Base-by-base conservation (phyloP, 2,797 vertebrate genomes). In the Pseudomugil tenellus region DNA sequence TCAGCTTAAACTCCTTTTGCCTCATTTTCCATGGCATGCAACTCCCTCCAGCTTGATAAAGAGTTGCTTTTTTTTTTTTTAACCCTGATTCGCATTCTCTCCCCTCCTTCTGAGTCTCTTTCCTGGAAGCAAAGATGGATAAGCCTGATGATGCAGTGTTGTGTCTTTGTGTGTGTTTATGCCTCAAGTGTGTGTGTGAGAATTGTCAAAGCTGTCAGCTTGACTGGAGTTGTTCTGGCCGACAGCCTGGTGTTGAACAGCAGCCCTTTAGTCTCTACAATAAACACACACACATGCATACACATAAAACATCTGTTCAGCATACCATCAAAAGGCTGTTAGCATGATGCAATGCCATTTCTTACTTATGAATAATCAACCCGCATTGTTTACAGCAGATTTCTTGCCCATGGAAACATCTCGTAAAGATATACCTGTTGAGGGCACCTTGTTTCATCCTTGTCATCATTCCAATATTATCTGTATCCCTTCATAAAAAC, bases 1-100 rank as follows among this genome's bases (percentile, higher is more conserved):
- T 86, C 90, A 90, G 91, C 91, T 90, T 92, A 92, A 93, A 92
- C 89, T 93, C 91, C 92, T 93, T 93, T 88, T 90, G 82, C 72
- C 89, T 86, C 89, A 89, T 90, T 92, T 92, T 91, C 74, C 52
- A n/a, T 77, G 80, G 80, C 86, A 72, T 81, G 66, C 23, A 54
- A 84, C 84, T 88, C 85, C 81, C 63, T 69, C 79, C 65, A 52
- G 83, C 75, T 86, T 80, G 80, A 92, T 89, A 92, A 92, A 91
- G 74, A 84, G 82, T 79, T 70, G 79, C 48, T 71, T 71, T 77
- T 86, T 80, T 81, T 73, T n/a, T n/a, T n/a, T n/a, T n/a, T n/a
- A n/a, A n/a, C n/a, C n/a, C 32, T 71, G 16, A 21, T 41, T n/a
- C 37, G 7, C 13, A 0, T 51, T 16, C 35, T 26, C 35, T 48